Evolutionary conservation across 2,888 invertebrate genomes (phyloP).

Genomic region (Endotricha flammealis): DNA sequence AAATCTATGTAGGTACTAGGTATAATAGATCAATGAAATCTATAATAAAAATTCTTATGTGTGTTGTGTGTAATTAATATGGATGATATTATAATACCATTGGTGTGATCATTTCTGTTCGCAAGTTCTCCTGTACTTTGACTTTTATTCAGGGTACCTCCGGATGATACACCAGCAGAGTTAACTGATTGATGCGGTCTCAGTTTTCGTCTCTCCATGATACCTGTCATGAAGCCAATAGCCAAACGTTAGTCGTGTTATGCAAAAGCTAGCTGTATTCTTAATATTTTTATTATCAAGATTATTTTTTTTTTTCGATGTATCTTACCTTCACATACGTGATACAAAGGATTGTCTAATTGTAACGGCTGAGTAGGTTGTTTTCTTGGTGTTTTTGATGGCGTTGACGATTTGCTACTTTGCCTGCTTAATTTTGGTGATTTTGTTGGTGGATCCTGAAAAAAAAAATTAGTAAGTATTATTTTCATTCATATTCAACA

Average conservation of each 20-base stretch:
- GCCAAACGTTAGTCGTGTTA: constrained; percentile 38
- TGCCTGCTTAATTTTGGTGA: constrained; percentile 64
- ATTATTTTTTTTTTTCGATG: too few species aligned
- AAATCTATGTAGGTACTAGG: too few species aligned
- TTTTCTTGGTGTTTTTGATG: constrained; percentile 59
- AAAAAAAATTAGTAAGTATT: constrained; percentile 14
- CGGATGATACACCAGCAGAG: constrained; percentile 35
- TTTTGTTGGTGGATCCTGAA: constrained; percentile 66
- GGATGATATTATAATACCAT: too few species aligned
- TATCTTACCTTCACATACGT: constrained; percentile 84
- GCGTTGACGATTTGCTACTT: constrained; percentile 68
- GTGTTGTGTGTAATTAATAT: too few species aligned
- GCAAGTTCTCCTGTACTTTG: constrained; percentile 78
- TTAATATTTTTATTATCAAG: constrained; percentile 6
- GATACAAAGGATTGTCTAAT: constrained; percentile 86
- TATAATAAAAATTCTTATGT: too few species aligned
- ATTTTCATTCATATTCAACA: constrained; percentile 9
- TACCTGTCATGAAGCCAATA: constrained; percentile 54
- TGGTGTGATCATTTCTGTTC: constrained; percentile 63
- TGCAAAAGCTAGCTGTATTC: constrained; percentile 24
- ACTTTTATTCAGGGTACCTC: constrained; percentile 70
- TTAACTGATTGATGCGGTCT: constrained; percentile 61
- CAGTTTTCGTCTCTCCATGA: constrained; percentile 68
- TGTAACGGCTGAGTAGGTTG: constrained; percentile 52
- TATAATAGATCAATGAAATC: too few species aligned